Evolutionary conservation across 2,888 invertebrate species (phyloP), one percentile per base, ranked within the genome.

Genomic region (Lamellibrachia satsuma): DNA sequence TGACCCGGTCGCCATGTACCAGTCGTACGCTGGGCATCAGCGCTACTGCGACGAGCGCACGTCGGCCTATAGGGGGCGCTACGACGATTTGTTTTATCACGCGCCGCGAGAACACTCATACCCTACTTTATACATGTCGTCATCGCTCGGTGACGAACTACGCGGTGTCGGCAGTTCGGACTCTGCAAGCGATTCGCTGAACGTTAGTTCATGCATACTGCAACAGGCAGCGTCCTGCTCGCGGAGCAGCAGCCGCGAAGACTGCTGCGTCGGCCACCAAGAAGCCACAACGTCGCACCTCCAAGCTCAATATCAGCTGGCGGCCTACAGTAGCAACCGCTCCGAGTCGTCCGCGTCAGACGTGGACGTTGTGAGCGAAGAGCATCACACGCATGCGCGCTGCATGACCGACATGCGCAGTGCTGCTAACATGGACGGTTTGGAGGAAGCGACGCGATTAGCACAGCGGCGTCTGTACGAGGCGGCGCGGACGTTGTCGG

Each of bases 311-410:
- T 94, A 94, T 91, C 94, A 93, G 91, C 94, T 95, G 92, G 93
- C 94, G 3, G 95, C 95, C 91, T 95, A 95, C 7, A 96, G 95
- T 94, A 96, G 96, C 94, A 96, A 96, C 94, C 94, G 95, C 57
- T 96, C 96, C 4, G 96, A 96, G 92, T 96, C 96, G 52, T 96
- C 96, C 7, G 95, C 95, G n/a, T 96, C 96, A 4, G 96, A 96
- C 91, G 95, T 96, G 39, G 96, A 96, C 93, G 95, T 96, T n/a
- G 95, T 95, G 4, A 95, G 94, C 60, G 95, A 95, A 51, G 95
- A 96, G 52, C 75, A 92, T 39, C 91, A 93, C 51, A 91, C 57
- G 60, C 90, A 90, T 27, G 52, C 90, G 92, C 27, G 90, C 27
- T 52, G 55, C 15, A 60, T 91, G 27, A 57, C 52, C 27, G 92